Percentiles rank a stretch among this genome's conserved stretches.
Evolutionary conservation across 2,888 invertebrate species (phyloP).

Genomic region (Amphiduros pacificus): DNA sequence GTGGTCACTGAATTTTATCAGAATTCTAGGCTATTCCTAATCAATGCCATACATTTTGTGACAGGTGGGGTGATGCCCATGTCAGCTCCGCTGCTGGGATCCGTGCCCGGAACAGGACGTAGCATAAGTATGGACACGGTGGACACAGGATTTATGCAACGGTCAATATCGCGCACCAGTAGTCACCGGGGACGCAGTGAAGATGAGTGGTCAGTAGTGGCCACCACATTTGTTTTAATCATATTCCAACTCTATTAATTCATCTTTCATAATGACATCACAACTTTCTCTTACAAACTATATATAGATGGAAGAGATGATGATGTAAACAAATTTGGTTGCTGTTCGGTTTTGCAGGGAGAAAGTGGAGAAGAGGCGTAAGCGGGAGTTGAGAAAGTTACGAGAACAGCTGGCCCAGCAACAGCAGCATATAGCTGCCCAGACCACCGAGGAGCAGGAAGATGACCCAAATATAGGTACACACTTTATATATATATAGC

Average conservation of each 20-base stretch:
- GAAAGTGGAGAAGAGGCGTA: background rate
- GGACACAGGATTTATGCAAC: conserved; percentile 1
- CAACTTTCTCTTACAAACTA: too few relatives aligned
- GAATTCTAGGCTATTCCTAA: too few relatives aligned
- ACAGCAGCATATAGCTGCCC: background rate
- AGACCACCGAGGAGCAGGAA: too few relatives aligned
- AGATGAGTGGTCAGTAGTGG: conserved; percentile 9
- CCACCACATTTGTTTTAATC: too few relatives aligned
- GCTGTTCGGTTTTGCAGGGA: conserved; percentile 1
- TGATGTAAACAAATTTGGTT: background rate
- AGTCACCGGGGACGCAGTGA: background rate
- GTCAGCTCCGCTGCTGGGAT: background rate
- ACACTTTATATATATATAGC: too few relatives aligned
- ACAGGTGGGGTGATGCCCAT: background rate
- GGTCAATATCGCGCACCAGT: background rate
- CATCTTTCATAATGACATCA: too few relatives aligned
- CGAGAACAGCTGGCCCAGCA: background rate
- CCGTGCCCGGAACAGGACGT: background rate
- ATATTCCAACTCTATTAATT: too few relatives aligned
- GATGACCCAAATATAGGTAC: too few relatives aligned
- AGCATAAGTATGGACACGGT: background rate
- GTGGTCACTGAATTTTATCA: too few relatives aligned
- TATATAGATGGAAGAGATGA: too few relatives aligned
- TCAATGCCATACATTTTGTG: too few relatives aligned
- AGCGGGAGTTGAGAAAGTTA: background rate